phyloP scores from a whole-genome alignment of 2,113 vertebrate species.

The Phaethon lepturus region DNA sequence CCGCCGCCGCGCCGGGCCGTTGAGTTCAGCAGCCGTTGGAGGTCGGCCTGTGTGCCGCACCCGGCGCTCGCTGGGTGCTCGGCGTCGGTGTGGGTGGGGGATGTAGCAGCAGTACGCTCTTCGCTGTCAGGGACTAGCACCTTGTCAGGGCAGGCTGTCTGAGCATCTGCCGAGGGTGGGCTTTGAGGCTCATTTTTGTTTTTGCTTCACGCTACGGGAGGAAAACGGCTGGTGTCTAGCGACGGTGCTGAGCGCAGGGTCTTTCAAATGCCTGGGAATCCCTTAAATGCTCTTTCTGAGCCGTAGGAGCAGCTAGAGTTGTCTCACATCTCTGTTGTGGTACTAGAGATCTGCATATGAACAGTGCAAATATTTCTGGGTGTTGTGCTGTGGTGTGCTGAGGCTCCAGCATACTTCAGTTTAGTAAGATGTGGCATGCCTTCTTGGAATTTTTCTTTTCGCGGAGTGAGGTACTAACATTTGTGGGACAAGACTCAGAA shows the following conservation, averaged over 20 bases:
- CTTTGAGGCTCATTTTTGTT: rapidly evolving
- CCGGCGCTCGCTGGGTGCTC: rapidly evolving
- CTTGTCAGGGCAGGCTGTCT: rapidly evolving
- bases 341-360: rapidly evolving
- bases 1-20: neutral
- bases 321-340: rapidly evolving
- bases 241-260: rapidly evolving
- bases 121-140: rapidly evolving
- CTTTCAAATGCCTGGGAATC: neutral
- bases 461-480: neutral
- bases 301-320: rapidly evolving
- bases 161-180: rapidly evolving
- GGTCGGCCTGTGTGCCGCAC: rapidly evolving
- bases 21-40: rapidly evolving
- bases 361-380: rapidly evolving
- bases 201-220: rapidly evolving
- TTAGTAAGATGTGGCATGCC: neutral
- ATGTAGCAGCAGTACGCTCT: rapidly evolving
- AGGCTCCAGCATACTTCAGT: neutral
- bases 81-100: neutral
- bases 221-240: rapidly evolving
- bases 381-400: neutral
- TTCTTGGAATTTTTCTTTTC: neutral
- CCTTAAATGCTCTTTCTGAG: rapidly evolving
- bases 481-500: neutral